Evolutionary conservation across 2,797 vertebrate genomes (phyloP).

Genomic region (Chelon auratus): DNA sequence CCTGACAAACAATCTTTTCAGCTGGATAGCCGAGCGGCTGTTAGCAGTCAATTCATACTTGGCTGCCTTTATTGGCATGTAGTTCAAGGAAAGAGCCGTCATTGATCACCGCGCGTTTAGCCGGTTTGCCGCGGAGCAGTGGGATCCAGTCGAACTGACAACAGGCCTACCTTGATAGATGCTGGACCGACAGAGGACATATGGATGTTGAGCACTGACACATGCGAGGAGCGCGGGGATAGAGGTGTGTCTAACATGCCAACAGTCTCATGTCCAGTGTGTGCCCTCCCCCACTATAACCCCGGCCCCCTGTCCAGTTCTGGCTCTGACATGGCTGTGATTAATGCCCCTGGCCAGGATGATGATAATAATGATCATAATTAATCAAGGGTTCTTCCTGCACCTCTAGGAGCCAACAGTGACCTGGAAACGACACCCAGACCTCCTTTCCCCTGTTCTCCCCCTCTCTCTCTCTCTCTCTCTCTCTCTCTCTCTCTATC

Average conservation of each 20-base stretch:
- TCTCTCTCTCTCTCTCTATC: slow-evolving; percentile 26
- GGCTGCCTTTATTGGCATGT: slow-evolving; percentile 75
- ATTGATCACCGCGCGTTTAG: slow-evolving; percentile 70
- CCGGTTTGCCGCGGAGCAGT: slow-evolving; percentile 55
- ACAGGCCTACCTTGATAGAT: slow-evolving; percentile 67
- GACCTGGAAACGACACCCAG: slow-evolving; percentile 85
- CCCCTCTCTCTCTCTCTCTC: slow-evolving; percentile 32
- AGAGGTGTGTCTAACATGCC: slow-evolving; percentile 64
- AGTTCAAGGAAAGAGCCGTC: slow-evolving; percentile 68
- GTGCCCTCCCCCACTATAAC: slow-evolving; percentile 13
- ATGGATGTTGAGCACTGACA: slow-evolving; percentile 64
- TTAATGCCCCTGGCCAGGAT: slow-evolving; percentile 80
- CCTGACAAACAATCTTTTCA: slow-evolving; percentile 70
- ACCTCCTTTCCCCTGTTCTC: slow-evolving; percentile 62
- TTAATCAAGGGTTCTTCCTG: slow-evolving; percentile 86
- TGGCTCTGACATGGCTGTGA: slow-evolving; percentile 76
- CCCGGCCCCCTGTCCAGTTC: slow-evolving; percentile 65
- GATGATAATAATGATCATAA: slow-evolving; percentile 87
- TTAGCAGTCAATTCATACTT: slow-evolving; percentile 77
- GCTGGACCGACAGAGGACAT: slow-evolving; percentile 65
- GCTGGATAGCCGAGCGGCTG: slow-evolving; percentile 61
- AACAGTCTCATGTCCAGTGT: slow-evolving; percentile 55
- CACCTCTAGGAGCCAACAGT: slow-evolving; percentile 80
- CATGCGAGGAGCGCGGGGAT: slow-evolving; percentile 38
- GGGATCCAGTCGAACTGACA: slow-evolving; percentile 59